phyloP scores from a whole-genome alignment of 2,113 vertebrate species.

The Ciconia stormi region DNA sequence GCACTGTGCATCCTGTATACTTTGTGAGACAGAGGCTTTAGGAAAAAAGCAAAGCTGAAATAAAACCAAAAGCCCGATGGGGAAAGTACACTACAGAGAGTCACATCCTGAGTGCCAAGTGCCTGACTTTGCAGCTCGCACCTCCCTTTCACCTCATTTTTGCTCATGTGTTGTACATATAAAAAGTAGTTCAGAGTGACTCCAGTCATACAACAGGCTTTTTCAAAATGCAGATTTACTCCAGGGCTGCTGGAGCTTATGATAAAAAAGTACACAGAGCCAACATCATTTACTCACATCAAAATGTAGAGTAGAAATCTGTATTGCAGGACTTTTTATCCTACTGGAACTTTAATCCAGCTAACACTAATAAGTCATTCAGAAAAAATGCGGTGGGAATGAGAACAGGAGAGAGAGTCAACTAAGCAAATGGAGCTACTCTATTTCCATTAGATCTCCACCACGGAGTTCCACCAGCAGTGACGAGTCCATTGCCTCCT shows the following conservation, averaged over 20 bases:
- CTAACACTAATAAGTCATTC: neutral
- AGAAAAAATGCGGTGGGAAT: neutral
- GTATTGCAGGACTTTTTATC: neutral
- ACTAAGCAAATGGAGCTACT: neutral
- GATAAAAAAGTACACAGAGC: neutral
- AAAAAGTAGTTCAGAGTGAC: neutral
- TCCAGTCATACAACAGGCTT: neutral
- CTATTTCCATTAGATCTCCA: neutral
- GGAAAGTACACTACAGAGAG: neutral
- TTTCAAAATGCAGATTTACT: neutral
- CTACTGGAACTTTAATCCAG: neutral
- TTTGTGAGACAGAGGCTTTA: neutral
- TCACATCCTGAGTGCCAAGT: neutral
- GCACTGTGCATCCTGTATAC: neutral
- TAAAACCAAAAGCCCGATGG: neutral
- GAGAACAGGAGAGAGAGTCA: neutral
- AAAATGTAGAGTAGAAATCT: neutral
- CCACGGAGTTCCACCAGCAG: neutral
- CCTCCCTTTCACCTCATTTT: neutral
- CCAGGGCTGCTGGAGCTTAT: neutral
- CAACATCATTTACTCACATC: neutral
- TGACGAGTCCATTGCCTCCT: neutral
- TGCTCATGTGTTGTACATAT: rapidly evolving
- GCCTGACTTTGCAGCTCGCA: neutral
- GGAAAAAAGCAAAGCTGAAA: neutral